Conservation (phyloP, 2,797 vertebrate species). For the Rhynchonycteris naso region DNA sequence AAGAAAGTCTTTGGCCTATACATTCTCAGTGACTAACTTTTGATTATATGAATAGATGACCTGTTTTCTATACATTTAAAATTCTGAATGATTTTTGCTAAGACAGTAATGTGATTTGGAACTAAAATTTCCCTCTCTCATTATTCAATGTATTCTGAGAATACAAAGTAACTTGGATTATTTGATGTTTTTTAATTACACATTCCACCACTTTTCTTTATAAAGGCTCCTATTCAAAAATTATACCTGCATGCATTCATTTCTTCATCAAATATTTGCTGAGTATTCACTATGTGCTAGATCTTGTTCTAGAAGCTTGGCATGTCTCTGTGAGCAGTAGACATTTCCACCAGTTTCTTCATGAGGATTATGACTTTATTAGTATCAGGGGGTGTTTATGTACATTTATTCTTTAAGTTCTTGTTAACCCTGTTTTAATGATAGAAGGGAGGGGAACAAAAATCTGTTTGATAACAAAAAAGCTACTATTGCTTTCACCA, state of each 20-base stretch:
- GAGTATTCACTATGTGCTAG: neutral
- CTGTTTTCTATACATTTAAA: neutral
- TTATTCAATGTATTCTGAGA: slow-evolving; percentile 17
- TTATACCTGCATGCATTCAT: neutral
- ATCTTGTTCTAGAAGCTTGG: neutral
- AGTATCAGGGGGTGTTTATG: neutral
- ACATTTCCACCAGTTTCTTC: neutral
- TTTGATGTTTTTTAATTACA: neutral
- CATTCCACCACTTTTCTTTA: neutral
- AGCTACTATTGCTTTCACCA: neutral
- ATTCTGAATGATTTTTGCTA: slow-evolving; percentile 9
- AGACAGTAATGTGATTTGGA: neutral
- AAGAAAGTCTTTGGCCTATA: neutral
- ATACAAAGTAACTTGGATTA: slow-evolving; percentile 9
- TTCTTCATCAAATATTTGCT: neutral
- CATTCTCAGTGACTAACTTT: neutral
- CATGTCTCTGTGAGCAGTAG: neutral
- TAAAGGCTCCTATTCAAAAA: neutral
- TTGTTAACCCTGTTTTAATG: slow-evolving; percentile 17
- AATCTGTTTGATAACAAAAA: slow-evolving; percentile 3
- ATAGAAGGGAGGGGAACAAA: neutral
- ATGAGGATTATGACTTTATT: neutral
- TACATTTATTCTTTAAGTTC: slow-evolving; percentile 11
- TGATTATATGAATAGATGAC: neutral
- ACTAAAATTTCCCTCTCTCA: neutral